These are phyloP conservation scores for Cavia aperea DNA, from an alignment of 2,113 vertebrate species.

Conservation along the genomic window DNA sequence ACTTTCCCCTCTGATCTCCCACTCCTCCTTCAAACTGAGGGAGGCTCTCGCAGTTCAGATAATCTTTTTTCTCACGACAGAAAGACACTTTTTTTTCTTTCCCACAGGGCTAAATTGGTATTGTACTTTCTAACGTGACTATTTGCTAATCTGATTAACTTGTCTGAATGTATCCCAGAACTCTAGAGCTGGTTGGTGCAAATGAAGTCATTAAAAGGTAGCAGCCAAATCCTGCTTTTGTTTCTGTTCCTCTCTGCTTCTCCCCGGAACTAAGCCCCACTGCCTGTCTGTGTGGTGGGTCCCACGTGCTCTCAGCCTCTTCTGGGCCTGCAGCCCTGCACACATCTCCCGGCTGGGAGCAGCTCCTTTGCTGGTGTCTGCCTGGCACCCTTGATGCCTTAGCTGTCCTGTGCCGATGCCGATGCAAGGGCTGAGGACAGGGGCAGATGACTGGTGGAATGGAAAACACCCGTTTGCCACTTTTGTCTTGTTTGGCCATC, in stretches of 20 bases:
- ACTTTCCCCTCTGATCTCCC: no score
- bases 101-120: not conserved
- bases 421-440: not conserved
- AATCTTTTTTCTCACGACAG: not conserved
- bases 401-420: not conserved
- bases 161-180: not conserved
- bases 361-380: not conserved
- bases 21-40: not conserved
- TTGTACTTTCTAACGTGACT: not conserved
- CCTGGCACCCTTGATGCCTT: not conserved
- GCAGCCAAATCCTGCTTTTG: not conserved
- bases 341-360: not conserved
- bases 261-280: not conserved
- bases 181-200: not conserved
- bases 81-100: not conserved
- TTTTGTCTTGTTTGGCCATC: not conserved
- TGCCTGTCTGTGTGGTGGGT: not conserved
- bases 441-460: no score
- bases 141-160: constrained; percentile 31
- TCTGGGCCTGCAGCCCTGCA: not conserved
- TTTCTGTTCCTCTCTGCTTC: not conserved
- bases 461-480: not conserved
- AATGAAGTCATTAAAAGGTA: not conserved
- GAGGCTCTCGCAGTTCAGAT: not conserved
- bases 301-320: not conserved